phyloP scores from a whole-genome alignment of 2,888 invertebrate species.

The Hymenopus coronatus region DNA sequence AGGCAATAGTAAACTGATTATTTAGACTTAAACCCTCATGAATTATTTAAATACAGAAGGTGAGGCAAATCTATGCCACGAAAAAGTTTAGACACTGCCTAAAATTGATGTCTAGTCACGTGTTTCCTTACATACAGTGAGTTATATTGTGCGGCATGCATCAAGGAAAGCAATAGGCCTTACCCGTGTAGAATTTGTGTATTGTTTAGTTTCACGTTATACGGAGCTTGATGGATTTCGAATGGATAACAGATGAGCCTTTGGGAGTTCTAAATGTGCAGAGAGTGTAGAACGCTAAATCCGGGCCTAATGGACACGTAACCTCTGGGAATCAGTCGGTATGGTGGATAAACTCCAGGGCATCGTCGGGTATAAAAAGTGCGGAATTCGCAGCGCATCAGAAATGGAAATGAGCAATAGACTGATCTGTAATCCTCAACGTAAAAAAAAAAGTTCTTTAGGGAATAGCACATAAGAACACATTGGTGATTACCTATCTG shows the following conservation, averaged over 20 bases:
- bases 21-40: too few relatives aligned
- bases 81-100: too few relatives aligned
- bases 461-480: not conserved
- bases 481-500: not conserved
- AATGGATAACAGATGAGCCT: not conserved
- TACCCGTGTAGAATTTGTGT: not conserved
- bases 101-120: too few relatives aligned
- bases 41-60: too few relatives aligned
- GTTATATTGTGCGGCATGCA: too few relatives aligned
- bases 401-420: not conserved
- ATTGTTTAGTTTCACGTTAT: not conserved
- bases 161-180: too few relatives aligned
- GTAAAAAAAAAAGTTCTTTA: not conserved
- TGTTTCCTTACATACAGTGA: too few relatives aligned
- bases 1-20: too few relatives aligned
- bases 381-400: not conserved
- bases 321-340: not conserved
- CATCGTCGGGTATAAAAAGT: not conserved
- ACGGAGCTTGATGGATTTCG: not conserved
- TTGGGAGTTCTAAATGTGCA: not conserved
- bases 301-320: not conserved
- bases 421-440: not conserved
- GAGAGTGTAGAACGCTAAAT: not conserved
- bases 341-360: not conserved
- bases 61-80: too few relatives aligned